phyloP scores from a whole-genome alignment of 37 sponge, comb jelly and placozoan species.

The Petrosia ficiformis region DNA sequence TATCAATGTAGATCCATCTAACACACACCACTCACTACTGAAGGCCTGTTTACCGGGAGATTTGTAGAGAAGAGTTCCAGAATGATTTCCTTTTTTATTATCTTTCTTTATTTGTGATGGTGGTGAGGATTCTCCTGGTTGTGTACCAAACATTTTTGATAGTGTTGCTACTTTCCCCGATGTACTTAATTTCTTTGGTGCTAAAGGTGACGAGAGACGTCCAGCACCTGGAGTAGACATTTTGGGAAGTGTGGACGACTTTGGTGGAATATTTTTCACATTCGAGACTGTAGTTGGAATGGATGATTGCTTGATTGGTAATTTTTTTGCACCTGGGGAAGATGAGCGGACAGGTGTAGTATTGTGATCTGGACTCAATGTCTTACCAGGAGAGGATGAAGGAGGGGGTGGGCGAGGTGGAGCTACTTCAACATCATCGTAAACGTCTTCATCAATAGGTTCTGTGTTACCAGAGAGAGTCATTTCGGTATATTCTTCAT shows the following conservation, averaged over 20 bases:
- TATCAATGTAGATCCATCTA: slow-evolving; percentile 29
- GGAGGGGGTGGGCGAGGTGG: not conserved
- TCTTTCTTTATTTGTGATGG: not conserved
- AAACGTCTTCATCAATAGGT: slow-evolving; percentile 9
- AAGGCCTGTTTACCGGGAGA: slow-evolving; percentile 28
- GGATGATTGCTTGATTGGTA: not conserved
- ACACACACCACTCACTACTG: slow-evolving; percentile 14
- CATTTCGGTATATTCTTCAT: slow-evolving; percentile 41
- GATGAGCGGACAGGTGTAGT: not conserved
- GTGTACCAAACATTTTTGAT: slow-evolving; percentile 24
- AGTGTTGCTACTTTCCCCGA: slow-evolving; percentile 7
- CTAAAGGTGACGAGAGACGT: not conserved
- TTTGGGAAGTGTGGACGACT: not conserved
- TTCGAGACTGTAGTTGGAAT: not conserved
- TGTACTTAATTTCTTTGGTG: not conserved
- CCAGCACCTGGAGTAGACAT: not conserved
- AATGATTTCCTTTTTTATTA: not conserved
- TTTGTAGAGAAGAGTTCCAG: slow-evolving; percentile 26
- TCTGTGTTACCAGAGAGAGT: not conserved
- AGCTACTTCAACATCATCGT: slow-evolving; percentile 41
- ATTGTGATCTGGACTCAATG: not conserved
- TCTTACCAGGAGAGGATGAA: not conserved
- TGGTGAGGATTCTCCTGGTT: not conserved
- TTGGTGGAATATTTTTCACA: not conserved
- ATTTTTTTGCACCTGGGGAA: not conserved